Evolutionary conservation across 2,797 vertebrate species (phyloP).

Genomic region (Rhinoraja longicauda): DNA sequence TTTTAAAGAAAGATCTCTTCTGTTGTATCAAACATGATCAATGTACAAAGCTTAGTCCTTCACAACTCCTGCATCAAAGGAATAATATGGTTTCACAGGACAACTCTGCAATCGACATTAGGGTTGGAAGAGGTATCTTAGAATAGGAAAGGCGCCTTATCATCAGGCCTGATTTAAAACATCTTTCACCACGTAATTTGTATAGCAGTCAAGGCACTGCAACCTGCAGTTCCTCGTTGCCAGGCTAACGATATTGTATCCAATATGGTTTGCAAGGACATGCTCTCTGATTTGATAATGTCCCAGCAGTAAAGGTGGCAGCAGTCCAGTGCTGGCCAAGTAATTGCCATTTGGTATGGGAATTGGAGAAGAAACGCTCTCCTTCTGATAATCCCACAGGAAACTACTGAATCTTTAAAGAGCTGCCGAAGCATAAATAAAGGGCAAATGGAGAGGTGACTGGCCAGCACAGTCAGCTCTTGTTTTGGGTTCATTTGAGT

Average conservation of each 20-base stretch:
- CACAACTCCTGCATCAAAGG: background rate
- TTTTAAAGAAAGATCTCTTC: background rate
- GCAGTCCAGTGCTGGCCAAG: background rate
- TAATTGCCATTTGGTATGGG: background rate
- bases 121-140: background rate
- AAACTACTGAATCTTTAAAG: background rate
- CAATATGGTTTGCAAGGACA: background rate
- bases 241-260: background rate
- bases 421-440: background rate
- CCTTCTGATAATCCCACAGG: conserved; percentile 23
- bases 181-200: background rate
- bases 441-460: background rate
- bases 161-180: background rate
- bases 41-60: background rate
- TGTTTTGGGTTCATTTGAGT: background rate
- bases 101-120: background rate
- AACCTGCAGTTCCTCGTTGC: background rate
- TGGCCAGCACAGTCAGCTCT: background rate
- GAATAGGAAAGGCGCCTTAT: background rate
- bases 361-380: background rate
- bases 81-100: background rate
- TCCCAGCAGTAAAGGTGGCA: background rate
- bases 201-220: background rate
- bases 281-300: background rate
- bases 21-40: background rate